Evolutionary conservation across 2,888 invertebrate genomes (phyloP).

Genomic region (Tetragnatha montana): DNA sequence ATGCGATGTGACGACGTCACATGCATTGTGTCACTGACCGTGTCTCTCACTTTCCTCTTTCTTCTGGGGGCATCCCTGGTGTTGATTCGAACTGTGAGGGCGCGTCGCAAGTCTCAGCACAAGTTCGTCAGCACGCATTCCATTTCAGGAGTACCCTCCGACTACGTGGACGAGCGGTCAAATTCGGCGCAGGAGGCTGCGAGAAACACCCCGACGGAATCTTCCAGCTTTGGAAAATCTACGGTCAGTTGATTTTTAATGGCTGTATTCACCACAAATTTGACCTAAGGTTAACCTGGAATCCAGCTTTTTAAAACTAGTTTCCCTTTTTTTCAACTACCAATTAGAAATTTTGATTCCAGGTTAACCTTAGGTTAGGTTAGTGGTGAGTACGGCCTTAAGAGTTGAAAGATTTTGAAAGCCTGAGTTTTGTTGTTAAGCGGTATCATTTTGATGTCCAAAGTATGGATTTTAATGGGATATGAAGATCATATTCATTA

Average conservation of each 20-base stretch:
- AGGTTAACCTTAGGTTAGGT: no score
- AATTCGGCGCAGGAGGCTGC: constrained; percentile 65
- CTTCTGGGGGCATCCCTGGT: not conserved
- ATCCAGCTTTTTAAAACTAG: no score
- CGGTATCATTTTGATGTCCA: no score
- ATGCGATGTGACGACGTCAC: constrained; percentile 22
- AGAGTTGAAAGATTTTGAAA: no score
- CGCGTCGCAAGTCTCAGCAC: constrained; percentile 4
- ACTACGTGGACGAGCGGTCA: constrained; percentile 75
- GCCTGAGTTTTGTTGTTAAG: no score
- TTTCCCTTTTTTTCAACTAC: no score
- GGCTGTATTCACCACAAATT: no score
- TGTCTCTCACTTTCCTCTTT: not conserved
- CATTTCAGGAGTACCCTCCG: constrained; percentile 75
- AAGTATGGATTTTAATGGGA: no score
- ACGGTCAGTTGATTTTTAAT: constrained; percentile 26
- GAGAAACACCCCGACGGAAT: constrained; percentile 47
- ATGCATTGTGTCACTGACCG: constrained; percentile 9
- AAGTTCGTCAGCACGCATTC: constrained; percentile 59
- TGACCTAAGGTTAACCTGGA: no score
- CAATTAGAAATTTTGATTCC: no score
- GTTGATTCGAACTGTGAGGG: not conserved
- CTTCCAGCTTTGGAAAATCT: constrained; percentile 46
- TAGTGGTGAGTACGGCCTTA: no score
- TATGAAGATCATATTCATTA: no score